These are phyloP conservation scores for Syngnathoides biaculeatus DNA, from an alignment of 2,113 vertebrate species.

Conservation along the genomic window DNA sequence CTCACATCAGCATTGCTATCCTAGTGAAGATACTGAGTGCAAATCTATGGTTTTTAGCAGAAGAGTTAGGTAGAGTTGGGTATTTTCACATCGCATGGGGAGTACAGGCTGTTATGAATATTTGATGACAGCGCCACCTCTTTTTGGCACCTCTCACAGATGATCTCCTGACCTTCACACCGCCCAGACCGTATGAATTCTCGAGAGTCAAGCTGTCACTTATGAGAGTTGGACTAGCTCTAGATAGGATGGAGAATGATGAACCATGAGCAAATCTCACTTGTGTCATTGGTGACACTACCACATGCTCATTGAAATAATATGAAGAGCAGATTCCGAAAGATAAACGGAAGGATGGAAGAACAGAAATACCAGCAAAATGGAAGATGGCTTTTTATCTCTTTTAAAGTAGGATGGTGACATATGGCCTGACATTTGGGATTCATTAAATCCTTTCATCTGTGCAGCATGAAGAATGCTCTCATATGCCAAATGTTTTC, in stretches of 20 bases:
- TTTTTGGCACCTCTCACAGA: slow-evolving; percentile 60
- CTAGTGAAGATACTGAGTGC: slow-evolving; percentile 31
- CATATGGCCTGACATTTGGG: slow-evolving; percentile 12
- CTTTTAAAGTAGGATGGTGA: not conserved
- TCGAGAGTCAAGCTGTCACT: slow-evolving; percentile 75
- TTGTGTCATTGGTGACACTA: slow-evolving; percentile 51
- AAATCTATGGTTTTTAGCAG: slow-evolving; percentile 52
- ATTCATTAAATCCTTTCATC: slow-evolving; percentile 29
- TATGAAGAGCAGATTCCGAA: not conserved
- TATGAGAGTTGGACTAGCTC: slow-evolving; percentile 56
- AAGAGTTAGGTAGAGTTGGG: slow-evolving; percentile 57
- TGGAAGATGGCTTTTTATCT: slow-evolving; percentile 25
- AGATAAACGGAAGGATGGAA: not conserved
- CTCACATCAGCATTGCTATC: slow-evolving; percentile 11
- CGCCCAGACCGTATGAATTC: slow-evolving; percentile 74
- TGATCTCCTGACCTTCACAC: slow-evolving; percentile 80
- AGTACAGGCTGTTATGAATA: slow-evolving; percentile 76
- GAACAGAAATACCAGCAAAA: slow-evolving; percentile 5
- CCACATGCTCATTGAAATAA: slow-evolving; percentile 52
- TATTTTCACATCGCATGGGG: slow-evolving; percentile 73
- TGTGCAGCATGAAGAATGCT: slow-evolving; percentile 9
- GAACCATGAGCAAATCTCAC: slow-evolving; percentile 69
- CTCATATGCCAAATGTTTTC: slow-evolving; percentile 33
- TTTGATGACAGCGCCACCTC: slow-evolving; percentile 76
- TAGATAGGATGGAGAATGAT: slow-evolving; percentile 62